phyloP scores from a whole-genome alignment of 1,140 invertebrate species.

The Drosophila nigromelanica region DNA sequence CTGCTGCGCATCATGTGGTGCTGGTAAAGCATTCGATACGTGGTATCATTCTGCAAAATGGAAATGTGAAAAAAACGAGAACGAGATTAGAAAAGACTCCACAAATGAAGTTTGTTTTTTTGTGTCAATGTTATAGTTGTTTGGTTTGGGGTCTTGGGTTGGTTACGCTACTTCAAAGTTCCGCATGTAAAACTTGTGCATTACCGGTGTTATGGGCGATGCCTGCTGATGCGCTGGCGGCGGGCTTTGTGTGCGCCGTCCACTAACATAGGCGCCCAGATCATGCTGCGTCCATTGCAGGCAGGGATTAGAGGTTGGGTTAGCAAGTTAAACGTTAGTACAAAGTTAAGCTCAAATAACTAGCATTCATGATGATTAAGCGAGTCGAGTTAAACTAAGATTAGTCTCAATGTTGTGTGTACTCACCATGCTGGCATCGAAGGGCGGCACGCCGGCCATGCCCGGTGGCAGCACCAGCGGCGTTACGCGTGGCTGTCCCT shows the following conservation, averaged over 20 bases:
- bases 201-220: constrained; percentile 91
- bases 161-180: constrained; percentile 73
- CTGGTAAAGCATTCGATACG: constrained; percentile 87
- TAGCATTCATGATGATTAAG: not conserved
- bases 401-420: too few relatives aligned
- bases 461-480: constrained; percentile 84
- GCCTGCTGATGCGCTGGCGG: constrained; percentile 91
- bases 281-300: constrained; percentile 84
- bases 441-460: constrained; percentile 85
- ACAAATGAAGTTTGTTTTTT: too few relatives aligned
- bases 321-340: constrained; percentile 32
- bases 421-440: constrained; percentile 89
- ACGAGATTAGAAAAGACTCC: not conserved
- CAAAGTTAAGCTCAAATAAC: not conserved
- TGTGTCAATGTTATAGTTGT: not conserved
- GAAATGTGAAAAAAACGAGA: constrained; percentile 4
- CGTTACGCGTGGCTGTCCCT: constrained; percentile 86
- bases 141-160: constrained; percentile 33
- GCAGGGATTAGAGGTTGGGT: constrained; percentile 1
- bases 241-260: constrained; percentile 86
- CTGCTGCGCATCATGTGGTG: constrained; percentile 87
- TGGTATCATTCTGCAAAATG: constrained; percentile 86
- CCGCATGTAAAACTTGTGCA: constrained; percentile 76
- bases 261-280: constrained; percentile 83
- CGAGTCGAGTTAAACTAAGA: too few relatives aligned